phyloP scores from a whole-genome alignment of 1,140 invertebrate species.

The Brachionus plicatilis region DNA sequence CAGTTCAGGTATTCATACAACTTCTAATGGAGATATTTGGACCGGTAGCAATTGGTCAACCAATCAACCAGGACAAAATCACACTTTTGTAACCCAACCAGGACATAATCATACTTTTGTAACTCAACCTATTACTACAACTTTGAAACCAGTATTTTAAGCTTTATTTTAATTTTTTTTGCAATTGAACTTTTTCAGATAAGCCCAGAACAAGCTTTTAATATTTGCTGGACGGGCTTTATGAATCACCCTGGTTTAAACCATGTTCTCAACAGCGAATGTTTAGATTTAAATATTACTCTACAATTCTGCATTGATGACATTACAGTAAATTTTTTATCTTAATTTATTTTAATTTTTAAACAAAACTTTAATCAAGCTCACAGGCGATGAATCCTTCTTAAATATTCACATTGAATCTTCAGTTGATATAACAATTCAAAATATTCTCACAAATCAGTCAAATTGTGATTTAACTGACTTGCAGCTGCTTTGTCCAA shows the following conservation, averaged over 20 bases:
- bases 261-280: background rate
- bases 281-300: background rate
- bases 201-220: background rate
- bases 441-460: background rate
- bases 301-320: background rate
- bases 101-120: background rate
- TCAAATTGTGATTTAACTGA: background rate
- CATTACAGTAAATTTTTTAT: background rate
- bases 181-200: background rate
- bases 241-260: background rate
- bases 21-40: background rate
- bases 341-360: background rate
- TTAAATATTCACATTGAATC: conserved; percentile 5
- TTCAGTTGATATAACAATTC: background rate
- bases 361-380: background rate
- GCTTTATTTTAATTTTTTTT: background rate
- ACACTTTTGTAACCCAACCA: background rate
- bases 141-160: background rate
- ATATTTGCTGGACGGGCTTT: background rate
- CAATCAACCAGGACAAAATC: background rate
- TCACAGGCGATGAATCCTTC: background rate
- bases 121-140: background rate
- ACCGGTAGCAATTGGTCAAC: background rate
- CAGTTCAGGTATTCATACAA: background rate
- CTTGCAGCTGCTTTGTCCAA: background rate